phyloP scores from a whole-genome alignment of 2,888 invertebrate species.

The Frankliniella intonsa region DNA sequence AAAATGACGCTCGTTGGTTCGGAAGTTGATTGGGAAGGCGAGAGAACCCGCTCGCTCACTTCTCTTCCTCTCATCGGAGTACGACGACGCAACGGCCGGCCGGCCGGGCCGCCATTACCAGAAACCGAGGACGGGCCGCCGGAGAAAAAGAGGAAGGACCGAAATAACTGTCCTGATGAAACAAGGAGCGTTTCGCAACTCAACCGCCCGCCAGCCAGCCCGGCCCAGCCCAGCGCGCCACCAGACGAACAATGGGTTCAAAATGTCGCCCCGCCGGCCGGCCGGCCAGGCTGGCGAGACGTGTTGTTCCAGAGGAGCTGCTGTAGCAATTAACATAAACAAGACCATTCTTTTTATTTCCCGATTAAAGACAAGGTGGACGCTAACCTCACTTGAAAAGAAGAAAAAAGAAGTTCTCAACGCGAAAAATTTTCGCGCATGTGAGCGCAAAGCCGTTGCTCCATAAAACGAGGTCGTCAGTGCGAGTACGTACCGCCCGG shows the following conservation, averaged over 20 bases:
- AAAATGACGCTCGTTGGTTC: no score
- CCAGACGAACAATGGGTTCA: slow-evolving; percentile 11
- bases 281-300: not conserved
- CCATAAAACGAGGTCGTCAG: no score
- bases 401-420: not conserved
- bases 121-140: not conserved
- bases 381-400: not conserved
- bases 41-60: no score
- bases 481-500: no score
- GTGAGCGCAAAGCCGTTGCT: no score
- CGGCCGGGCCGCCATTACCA: not conserved
- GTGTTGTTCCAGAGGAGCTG: slow-evolving; percentile 6
- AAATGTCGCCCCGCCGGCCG: not conserved
- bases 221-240: not conserved
- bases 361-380: not conserved
- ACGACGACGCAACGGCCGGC: no score
- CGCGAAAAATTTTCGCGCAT: not conserved
- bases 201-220: no score
- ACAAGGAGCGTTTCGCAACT: slow-evolving; percentile 11
- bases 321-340: slow-evolving; percentile 25
- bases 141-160: not conserved
- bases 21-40: no score
- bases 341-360: slow-evolving; percentile 15
- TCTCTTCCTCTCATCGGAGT: no score
- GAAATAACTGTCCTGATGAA: slow-evolving; percentile 16